A percentile compares a stretch with the other conserved stretches of the same genome.
Conservation (phyloP, 2,888 invertebrate genomes). For the Ecdyonurus torrentis region DNA sequence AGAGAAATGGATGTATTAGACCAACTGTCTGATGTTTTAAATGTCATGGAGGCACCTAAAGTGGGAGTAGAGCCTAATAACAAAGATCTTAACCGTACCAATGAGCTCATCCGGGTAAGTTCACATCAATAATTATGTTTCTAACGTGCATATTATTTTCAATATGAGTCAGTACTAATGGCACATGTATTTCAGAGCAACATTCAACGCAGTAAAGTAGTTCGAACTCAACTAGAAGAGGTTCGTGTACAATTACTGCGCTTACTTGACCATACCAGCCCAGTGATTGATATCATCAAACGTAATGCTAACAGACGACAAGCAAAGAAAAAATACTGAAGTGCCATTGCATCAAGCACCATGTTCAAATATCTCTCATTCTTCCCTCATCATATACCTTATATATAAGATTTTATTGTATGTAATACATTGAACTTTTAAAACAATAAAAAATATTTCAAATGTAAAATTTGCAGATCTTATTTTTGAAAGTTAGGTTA, state of each 20-base stretch:
- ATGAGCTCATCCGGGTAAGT: slow-evolving; percentile 45
- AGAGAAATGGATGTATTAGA: slow-evolving; percentile 35
- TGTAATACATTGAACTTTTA: too few species aligned
- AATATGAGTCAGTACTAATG: neutral
- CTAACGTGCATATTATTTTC: neutral
- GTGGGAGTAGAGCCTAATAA: slow-evolving; percentile 28
- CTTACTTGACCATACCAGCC: slow-evolving; percentile 79
- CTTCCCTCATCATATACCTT: too few species aligned
- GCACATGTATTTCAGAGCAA: slow-evolving; percentile 49
- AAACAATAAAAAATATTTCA: too few species aligned
- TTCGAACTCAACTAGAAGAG: slow-evolving; percentile 80
- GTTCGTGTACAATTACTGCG: slow-evolving; percentile 75
- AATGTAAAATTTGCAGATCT: too few species aligned
- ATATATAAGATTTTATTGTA: too few species aligned
- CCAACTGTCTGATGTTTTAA: slow-evolving; percentile 30
- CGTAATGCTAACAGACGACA: slow-evolving; percentile 84
- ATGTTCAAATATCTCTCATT: too few species aligned
- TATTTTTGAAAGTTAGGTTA: too few species aligned
- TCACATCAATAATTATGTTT: neutral
- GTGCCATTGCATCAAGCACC: too few species aligned
- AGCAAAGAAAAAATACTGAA: slow-evolving; percentile 48
- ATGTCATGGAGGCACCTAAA: slow-evolving; percentile 24
- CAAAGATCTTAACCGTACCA: slow-evolving; percentile 32
- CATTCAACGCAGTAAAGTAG: slow-evolving; percentile 83
- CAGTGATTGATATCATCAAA: slow-evolving; percentile 75